phyloP scores from a whole-genome alignment of 1,140 invertebrate species.

The Drosophila kikkawai region DNA sequence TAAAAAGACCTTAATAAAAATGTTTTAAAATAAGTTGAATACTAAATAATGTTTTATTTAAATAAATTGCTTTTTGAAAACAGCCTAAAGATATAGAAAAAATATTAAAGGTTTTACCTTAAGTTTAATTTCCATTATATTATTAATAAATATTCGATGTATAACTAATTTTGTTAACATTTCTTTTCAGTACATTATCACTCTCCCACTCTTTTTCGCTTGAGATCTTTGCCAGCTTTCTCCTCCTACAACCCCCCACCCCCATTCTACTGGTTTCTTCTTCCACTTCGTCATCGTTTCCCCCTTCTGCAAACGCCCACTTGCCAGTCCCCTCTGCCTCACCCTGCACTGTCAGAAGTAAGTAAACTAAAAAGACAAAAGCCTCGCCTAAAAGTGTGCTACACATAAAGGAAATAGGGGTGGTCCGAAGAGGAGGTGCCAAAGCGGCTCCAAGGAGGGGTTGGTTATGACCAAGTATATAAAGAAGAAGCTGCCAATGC shows the following conservation, averaged over 20 bases:
- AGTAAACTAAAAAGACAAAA: constrained; percentile 83
- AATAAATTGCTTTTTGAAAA: too few relatives aligned
- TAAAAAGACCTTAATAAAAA: too few relatives aligned
- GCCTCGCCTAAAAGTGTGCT: constrained; percentile 80
- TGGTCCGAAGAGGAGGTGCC: constrained; percentile 5
- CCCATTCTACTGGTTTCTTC: background rate
- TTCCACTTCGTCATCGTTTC: background rate
- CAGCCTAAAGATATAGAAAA: too few relatives aligned
- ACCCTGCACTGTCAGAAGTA: constrained; percentile 43
- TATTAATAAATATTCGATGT: background rate
- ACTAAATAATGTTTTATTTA: too few relatives aligned
- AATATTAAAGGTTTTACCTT: too few relatives aligned
- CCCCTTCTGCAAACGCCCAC: constrained; percentile 25
- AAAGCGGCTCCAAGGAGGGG: background rate
- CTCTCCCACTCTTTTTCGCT: background rate
- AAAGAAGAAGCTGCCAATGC: constrained; percentile 44
- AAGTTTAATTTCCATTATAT: background rate
- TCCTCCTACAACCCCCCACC: too few relatives aligned
- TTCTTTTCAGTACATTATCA: background rate
- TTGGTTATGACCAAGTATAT: constrained; percentile 54
- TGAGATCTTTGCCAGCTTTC: constrained; percentile 11
- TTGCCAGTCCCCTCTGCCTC: background rate
- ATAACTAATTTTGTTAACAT: background rate
- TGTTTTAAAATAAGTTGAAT: too few relatives aligned
- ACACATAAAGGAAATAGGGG: constrained; percentile 65